Conservation (phyloP, 2,888 invertebrate genomes). For the Perdita meconis region DNA sequence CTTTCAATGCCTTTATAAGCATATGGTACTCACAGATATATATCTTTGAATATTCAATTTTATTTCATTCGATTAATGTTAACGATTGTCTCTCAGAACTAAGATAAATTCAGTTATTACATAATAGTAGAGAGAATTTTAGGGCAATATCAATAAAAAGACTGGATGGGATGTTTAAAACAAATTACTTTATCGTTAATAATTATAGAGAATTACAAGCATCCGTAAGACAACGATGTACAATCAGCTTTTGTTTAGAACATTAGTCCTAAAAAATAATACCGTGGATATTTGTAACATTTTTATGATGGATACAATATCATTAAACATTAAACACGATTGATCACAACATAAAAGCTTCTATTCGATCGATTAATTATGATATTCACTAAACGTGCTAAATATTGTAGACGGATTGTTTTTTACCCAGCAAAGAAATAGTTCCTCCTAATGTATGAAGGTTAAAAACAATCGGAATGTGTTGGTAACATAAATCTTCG, state of each 20-base stretch:
- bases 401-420: not conserved
- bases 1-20: not conserved
- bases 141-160: not conserved
- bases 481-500: not conserved
- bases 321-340: constrained; percentile 17
- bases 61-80: not conserved
- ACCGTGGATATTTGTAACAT: constrained; percentile 21
- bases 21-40: constrained; percentile 1
- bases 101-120: not conserved
- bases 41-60: not conserved
- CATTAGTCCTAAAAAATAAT: constrained; percentile 27
- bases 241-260: constrained; percentile 32
- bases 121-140: not conserved
- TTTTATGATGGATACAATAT: not conserved
- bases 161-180: constrained; percentile 41
- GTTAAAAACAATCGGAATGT: constrained; percentile 34
- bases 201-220: constrained; percentile 63
- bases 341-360: not conserved
- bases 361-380: constrained; percentile 11
- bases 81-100: not conserved
- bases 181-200: constrained; percentile 60
- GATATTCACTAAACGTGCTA: not conserved
- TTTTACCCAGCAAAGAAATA: no score
- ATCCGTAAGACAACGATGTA: constrained; percentile 59
- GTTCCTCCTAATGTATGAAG: not conserved